These are phyloP conservation scores for Pangasius mekongensis DNA, from an alignment of 2,797 vertebrate genomes.

Conservation along the genomic window DNA sequence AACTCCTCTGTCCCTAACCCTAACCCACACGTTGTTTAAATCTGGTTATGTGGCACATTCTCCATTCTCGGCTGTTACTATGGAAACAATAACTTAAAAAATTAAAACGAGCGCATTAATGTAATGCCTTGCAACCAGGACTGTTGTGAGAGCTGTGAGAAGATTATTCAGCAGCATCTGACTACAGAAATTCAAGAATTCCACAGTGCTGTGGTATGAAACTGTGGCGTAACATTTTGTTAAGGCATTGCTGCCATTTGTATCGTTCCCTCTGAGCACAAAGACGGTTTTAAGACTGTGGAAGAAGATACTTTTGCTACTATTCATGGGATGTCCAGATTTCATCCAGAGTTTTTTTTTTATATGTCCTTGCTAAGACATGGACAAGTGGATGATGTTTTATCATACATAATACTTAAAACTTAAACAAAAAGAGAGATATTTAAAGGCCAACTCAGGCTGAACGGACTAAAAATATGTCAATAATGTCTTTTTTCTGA, in stretches of 20 bases:
- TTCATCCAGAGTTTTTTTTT: neutral
- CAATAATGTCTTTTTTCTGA: neutral
- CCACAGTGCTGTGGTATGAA: too few relatives aligned
- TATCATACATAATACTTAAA: neutral
- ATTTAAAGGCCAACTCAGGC: neutral
- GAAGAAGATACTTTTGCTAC: too few relatives aligned
- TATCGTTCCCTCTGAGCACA: neutral
- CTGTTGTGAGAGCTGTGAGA: neutral
- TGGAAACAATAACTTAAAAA: neutral
- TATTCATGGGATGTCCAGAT: neutral
- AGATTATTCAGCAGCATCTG: neutral
- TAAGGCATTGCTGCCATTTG: neutral
- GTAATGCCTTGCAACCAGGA: neutral
- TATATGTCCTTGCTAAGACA: neutral
- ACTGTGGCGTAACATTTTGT: neutral
- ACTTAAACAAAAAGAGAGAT: neutral
- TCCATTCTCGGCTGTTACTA: neutral
- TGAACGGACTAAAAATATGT: neutral
- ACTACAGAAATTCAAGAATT: neutral
- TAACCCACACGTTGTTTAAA: too few relatives aligned
- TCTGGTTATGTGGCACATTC: neutral
- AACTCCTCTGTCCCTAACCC: neutral
- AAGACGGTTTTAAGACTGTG: neutral
- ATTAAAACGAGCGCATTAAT: neutral
- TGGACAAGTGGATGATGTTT: neutral